Conservation (phyloP, 2,888 invertebrate species). For the Plebejus argus region DNA sequence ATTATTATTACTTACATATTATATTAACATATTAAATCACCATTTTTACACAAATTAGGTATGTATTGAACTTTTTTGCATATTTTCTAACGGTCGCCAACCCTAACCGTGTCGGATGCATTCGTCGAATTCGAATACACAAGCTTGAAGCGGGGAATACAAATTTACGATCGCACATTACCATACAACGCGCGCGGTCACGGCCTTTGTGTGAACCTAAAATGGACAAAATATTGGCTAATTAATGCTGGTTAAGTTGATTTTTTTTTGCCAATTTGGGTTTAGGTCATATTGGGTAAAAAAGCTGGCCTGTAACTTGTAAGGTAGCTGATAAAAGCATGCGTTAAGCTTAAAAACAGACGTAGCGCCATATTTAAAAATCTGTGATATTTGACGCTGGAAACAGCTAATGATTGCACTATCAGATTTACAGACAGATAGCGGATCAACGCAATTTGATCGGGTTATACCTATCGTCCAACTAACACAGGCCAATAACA, state of each 20-base stretch:
- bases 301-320: not conserved
- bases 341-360: no score
- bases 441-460: not conserved
- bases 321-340: no score
- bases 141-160: slow-evolving; percentile 50
- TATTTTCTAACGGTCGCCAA: not conserved
- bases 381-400: not conserved
- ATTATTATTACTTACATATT: no score
- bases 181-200: slow-evolving; percentile 33
- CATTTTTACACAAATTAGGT: no score
- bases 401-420: not conserved
- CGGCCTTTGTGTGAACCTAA: not conserved
- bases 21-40: no score
- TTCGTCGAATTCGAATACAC: slow-evolving; percentile 64
- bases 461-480: not conserved
- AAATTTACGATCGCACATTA: slow-evolving; percentile 34
- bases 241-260: not conserved
- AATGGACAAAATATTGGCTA: slow-evolving; percentile 15
- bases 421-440: not conserved
- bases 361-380: not conserved
- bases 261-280: not conserved
- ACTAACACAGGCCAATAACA: no score
- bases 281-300: not conserved
- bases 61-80: not conserved
- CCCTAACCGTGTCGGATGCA: slow-evolving; percentile 51